Evolutionary conservation across 2,797 vertebrate species (phyloP).

Genomic region (Lutjanus campechanus): DNA sequence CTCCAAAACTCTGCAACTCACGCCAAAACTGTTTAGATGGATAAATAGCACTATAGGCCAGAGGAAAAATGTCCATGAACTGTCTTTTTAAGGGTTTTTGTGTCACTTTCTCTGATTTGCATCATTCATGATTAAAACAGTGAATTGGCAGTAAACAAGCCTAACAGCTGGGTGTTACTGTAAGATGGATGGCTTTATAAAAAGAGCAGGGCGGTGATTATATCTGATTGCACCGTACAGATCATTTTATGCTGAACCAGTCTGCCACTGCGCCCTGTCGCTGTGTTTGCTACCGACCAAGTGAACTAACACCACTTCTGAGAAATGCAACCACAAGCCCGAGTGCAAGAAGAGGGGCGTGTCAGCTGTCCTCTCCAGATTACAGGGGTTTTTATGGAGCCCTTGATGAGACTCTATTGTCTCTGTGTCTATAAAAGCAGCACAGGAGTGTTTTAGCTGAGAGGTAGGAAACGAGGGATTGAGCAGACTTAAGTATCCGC

Average conservation of each 20-base stretch:
- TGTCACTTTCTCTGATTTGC: constrained; percentile 2
- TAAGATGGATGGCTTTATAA: constrained; percentile 35
- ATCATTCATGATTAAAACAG: constrained; percentile 32
- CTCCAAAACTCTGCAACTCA: too few relatives aligned
- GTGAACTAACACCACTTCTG: constrained; percentile 56
- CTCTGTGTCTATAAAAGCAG: constrained; percentile 57
- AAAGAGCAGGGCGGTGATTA: constrained; percentile 55
- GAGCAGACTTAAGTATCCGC: constrained; percentile 9
- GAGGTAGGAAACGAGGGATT: constrained; percentile 43
- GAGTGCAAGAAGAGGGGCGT: constrained; percentile 46
- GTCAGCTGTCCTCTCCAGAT: constrained; percentile 50
- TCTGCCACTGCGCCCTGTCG: constrained; percentile 20
- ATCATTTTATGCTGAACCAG: constrained; percentile 12
- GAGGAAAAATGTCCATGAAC: too few relatives aligned
- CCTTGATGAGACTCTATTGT: constrained; percentile 66
- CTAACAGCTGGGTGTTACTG: constrained; percentile 35
- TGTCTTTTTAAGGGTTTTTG: neutral
- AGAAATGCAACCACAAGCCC: constrained; percentile 59
- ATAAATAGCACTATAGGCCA: too few relatives aligned
- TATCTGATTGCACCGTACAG: constrained; percentile 58
- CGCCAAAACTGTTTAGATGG: too few relatives aligned
- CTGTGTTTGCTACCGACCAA: constrained; percentile 43
- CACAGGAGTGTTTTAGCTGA: constrained; percentile 41
- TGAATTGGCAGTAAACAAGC: constrained; percentile 29
- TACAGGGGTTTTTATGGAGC: constrained; percentile 63